Percentiles rank a stretch among this genome's conserved stretches.
These are phyloP conservation scores for Dendroctonus valens DNA, from an alignment of 1,140 invertebrate genomes.

Conservation along the genomic window DNA sequence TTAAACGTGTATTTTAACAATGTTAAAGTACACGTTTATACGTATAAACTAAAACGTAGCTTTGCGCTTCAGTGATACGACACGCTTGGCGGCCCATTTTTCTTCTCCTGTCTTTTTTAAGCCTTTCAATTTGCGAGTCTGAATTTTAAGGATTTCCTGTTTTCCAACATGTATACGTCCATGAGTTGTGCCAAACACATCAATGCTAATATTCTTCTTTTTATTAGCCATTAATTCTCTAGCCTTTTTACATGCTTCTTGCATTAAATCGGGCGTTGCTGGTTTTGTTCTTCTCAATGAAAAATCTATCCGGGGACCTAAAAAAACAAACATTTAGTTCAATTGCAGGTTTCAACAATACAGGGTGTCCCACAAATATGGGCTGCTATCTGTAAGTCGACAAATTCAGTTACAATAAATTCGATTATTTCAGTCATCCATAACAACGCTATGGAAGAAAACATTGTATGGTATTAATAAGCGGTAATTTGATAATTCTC, in stretches of 20 bases:
- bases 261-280: slow-evolving; percentile 88
- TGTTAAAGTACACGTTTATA: too few species aligned
- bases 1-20: too few species aligned
- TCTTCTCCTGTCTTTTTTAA: slow-evolving; percentile 73
- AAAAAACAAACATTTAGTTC: slow-evolving; percentile 3
- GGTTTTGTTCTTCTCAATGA: slow-evolving; percentile 80
- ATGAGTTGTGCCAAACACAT: slow-evolving; percentile 84
- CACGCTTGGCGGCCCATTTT: too few species aligned
- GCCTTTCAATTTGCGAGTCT: slow-evolving; percentile 93
- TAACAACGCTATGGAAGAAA: too few species aligned
- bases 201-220: slow-evolving; percentile 88
- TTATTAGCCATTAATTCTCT: slow-evolving; percentile 77
- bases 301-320: slow-evolving; percentile 87
- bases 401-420: too few species aligned
- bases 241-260: slow-evolving; percentile 80
- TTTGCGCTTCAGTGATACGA: too few species aligned
- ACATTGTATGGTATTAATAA: too few species aligned
- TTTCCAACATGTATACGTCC: slow-evolving; percentile 91
- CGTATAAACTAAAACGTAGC: too few species aligned
- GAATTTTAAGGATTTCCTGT: slow-evolving; percentile 83
- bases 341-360: background rate
- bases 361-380: too few species aligned
- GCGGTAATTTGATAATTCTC: too few species aligned
- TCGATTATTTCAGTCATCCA: too few species aligned
- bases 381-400: too few species aligned